Evolutionary conservation across 2,888 invertebrate genomes (phyloP), one percentile per base, ranked within the genome.

Genomic region (Neuroscelio doddi): DNA sequence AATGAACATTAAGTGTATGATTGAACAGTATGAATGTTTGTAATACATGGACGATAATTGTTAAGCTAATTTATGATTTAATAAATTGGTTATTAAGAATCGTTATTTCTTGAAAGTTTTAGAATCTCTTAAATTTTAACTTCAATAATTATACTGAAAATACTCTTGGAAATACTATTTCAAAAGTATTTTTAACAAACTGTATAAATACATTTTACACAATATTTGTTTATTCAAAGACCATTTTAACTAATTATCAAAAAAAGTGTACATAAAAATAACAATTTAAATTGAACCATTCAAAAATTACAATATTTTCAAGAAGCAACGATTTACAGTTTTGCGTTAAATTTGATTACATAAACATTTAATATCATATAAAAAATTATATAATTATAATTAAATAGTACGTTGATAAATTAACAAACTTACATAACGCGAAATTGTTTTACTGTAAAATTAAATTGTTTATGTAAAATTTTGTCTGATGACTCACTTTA

Each of bases 1-100:
- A 58, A 50, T 45, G 49, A 50, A 42, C 49, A 44, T 58, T 30
- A 44, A 45, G 16, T 38, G 57, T 57, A 38, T 57, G 57, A 50
- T 24, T 50, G 57, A 12, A 36, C 15, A 45, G 44, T 45, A 14
- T 30, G 58, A 50, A 50, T 58, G 58, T 58, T 58, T 58, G 45
- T 50, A 58, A 24, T 8, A 45, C 15, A 51, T 10, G 47, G 21
- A 36, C 21, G 32, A 41, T 12, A 46, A 44, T 21, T 36, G 39
- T 45, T 50, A 27, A 34, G 57, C 27, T 44, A 4, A 57, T 29
- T 49, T 9, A 42, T 24, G 12, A n/a, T 44, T 5, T 15, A 46
- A 21, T 14, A 30, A 30, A 24, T 3, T 34, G 27, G 34, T 14
- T 17, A 41, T 26, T 36, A 42, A 17, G 34, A 8, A 44, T 29